A percentile compares a stretch with the other conserved stretches of the same genome.
These are phyloP conservation scores for Limonius californicus DNA, from an alignment of 1,140 invertebrate genomes.

Conservation along the genomic window DNA sequence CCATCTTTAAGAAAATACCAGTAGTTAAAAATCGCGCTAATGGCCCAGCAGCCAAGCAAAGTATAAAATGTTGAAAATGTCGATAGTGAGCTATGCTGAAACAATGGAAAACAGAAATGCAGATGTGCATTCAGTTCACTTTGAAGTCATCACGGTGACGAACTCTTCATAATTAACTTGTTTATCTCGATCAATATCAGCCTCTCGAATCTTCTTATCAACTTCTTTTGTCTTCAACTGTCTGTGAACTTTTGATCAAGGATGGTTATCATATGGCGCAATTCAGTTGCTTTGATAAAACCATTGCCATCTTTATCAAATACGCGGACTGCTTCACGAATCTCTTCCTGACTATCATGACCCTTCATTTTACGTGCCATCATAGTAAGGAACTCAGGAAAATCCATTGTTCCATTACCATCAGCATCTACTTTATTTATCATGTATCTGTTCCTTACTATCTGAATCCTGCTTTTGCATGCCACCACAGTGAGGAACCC, in stretches of 20 bases:
- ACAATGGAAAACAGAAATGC: conserved; percentile 53
- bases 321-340: conserved; percentile 97
- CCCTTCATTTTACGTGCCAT: conserved; percentile 99
- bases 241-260: conserved; percentile 96
- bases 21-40: conserved; percentile 46
- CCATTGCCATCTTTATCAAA: conserved; percentile 98
- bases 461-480: too few species aligned
- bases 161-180: conserved; percentile 99
- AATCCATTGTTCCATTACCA: conserved; percentile 99
- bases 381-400: conserved; percentile 98
- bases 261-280: too few species aligned
- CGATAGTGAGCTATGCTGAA: conserved; percentile 47
- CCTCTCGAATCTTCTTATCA: conserved; percentile 97
- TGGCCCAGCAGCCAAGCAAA: conserved; percentile 45
- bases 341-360: conserved; percentile 97
- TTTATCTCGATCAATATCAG: conserved; percentile 97
- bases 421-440: too few species aligned
- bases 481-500: too few species aligned
- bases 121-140: conserved; percentile 65
- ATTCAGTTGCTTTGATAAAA: conserved; percentile 94
- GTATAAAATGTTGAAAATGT: conserved; percentile 40
- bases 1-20: too few species aligned
- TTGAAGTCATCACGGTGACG: conserved; percentile 98
- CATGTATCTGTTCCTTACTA: neutral
- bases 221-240: conserved; percentile 99